Evolutionary conservation across 2,797 vertebrate species (phyloP).

Genomic region (Myotis vivesi): DNA sequence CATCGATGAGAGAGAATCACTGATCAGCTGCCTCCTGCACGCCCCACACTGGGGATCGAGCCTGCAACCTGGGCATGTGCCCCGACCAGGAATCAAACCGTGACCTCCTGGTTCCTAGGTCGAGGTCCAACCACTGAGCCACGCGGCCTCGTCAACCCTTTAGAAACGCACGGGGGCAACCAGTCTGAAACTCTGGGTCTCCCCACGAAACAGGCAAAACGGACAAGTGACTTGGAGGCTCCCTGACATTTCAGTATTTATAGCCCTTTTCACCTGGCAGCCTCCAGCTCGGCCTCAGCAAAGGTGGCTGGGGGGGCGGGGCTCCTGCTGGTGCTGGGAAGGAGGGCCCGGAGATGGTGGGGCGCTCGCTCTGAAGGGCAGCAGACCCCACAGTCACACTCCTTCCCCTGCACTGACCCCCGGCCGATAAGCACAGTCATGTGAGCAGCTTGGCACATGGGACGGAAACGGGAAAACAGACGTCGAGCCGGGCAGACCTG

Average conservation of each 20-base stretch:
- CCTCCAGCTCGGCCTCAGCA: neutral
- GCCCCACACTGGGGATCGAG: too few species aligned
- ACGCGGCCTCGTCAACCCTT: neutral
- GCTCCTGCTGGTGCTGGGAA: neutral
- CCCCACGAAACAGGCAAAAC: neutral
- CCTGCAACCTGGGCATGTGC: too few species aligned
- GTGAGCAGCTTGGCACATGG: fast-evolving
- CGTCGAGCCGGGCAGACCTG: neutral
- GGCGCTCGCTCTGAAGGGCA: fast-evolving
- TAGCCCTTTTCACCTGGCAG: too few species aligned
- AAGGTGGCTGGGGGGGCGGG: neutral
- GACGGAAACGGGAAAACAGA: neutral
- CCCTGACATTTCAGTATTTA: neutral
- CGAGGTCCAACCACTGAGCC: too few species aligned
- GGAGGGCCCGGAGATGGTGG: fast-evolving
- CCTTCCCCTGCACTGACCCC: neutral
- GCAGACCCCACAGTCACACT: too few species aligned
- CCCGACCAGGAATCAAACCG: too few species aligned
- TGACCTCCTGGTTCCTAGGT: too few species aligned
- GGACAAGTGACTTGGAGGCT: neutral
- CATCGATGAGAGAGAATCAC: too few species aligned
- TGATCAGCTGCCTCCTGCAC: too few species aligned
- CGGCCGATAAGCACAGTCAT: neutral
- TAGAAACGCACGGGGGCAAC: neutral
- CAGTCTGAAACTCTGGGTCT: neutral